A percentile compares a stretch with the other conserved stretches of the same genome.
phyloP scores from a whole-genome alignment of 2,888 invertebrate species.

The Diabrotica balteata region DNA sequence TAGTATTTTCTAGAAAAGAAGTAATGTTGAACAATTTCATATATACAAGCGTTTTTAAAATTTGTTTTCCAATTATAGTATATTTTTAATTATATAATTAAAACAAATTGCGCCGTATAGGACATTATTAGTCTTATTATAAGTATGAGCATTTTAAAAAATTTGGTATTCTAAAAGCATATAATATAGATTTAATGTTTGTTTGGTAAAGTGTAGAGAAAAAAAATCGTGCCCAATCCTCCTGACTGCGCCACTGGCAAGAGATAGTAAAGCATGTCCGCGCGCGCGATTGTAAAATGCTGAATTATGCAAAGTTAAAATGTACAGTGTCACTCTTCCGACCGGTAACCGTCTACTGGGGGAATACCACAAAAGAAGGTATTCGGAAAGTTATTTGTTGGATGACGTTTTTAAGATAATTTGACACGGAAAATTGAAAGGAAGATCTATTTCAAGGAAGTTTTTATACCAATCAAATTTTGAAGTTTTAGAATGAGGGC shows the following conservation, averaged over 20 bases:
- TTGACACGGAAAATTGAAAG: slow-evolving; percentile 17
- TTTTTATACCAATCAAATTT: slow-evolving; percentile 1
- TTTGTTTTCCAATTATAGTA: no score
- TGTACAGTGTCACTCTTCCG: slow-evolving; percentile 17
- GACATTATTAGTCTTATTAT: no score
- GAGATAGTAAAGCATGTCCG: slow-evolving; percentile 18
- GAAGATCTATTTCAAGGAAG: slow-evolving; percentile 3
- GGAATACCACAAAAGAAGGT: slow-evolving; percentile 6
- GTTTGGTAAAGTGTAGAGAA: no score
- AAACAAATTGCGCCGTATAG: no score
- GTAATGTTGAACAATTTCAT: no score
- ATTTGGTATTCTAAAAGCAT: no score
- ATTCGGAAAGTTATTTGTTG: slow-evolving; percentile 1
- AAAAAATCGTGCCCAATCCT: no score
- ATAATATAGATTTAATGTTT: no score
- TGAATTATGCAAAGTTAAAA: slow-evolving; percentile 28
- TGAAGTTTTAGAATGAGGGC: not conserved
- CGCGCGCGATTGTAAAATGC: slow-evolving; percentile 14
- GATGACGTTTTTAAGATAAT: slow-evolving; percentile 5
- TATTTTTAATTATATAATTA: no score
- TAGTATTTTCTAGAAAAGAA: no score
- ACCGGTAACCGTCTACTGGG: slow-evolving; percentile 1
- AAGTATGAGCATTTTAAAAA: no score
- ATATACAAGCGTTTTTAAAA: no score
- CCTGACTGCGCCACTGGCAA: not conserved